Evolutionary conservation across 2,888 invertebrate species (phyloP).

Genomic region (Atethmia centrago): DNA sequence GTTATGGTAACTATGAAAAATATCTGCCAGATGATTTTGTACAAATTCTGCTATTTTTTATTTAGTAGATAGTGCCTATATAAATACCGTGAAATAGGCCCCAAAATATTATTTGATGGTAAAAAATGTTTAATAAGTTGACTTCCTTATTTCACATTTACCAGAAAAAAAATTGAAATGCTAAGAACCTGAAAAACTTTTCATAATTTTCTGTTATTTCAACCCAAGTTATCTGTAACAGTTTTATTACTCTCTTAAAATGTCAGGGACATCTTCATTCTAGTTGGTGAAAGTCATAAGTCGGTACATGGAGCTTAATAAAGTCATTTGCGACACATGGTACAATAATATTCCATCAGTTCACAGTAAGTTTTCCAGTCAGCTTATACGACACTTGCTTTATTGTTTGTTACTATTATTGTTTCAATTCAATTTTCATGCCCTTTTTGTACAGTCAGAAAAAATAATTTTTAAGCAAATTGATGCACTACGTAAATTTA

Average conservation of each 20-base stretch:
- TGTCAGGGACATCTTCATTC: constrained; percentile 35
- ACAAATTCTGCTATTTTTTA: neutral
- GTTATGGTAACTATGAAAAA: neutral
- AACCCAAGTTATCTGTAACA: neutral
- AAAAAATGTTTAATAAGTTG: neutral
- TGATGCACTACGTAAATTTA: neutral
- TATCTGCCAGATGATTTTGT: neutral
- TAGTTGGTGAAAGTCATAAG: constrained; percentile 39
- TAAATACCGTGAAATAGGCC: neutral
- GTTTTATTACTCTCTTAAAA: constrained; percentile 11
- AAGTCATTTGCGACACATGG: constrained; percentile 48
- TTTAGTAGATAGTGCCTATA: neutral
- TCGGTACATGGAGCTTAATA: constrained; percentile 32
- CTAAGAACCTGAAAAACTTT: neutral
- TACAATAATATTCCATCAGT: constrained; percentile 19
- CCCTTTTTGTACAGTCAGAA: neutral
- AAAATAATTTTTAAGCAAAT: neutral
- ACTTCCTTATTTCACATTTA: neutral
- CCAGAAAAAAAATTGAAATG: neutral
- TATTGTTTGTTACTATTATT: constrained; percentile 8
- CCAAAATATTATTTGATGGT: neutral
- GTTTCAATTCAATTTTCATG: constrained; percentile 27
- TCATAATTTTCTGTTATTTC: neutral
- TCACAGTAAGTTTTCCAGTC: constrained; percentile 26
- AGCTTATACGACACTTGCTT: constrained; percentile 36